Evolutionary conservation across 2,113 vertebrate species (phyloP).

Genomic region (Anolis carolinensis): DNA sequence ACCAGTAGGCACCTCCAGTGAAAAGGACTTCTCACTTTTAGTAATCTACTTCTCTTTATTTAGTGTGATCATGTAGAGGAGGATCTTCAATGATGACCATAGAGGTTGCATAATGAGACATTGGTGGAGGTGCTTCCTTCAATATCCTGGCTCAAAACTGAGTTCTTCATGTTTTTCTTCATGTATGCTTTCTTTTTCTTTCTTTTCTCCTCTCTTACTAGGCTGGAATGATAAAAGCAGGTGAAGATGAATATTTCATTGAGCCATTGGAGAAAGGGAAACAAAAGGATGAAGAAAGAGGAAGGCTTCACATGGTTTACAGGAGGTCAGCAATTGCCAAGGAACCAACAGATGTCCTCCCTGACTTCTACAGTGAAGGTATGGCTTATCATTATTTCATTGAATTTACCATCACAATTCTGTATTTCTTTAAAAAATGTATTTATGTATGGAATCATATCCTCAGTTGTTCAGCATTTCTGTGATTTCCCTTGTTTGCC

Average conservation of each 20-base stretch:
- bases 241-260: conserved; percentile 95
- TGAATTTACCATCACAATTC: fast-evolving
- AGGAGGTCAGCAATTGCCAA: conserved; percentile 83
- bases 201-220: conserved; percentile 60
- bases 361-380: conserved; percentile 79
- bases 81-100: no score
- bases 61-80: no score
- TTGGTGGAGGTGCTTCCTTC: no score
- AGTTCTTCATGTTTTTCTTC: neutral
- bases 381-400: neutral
- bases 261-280: conserved; percentile 93
- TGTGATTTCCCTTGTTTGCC: neutral
- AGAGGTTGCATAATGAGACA: no score
- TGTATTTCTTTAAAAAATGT: neutral
- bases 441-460: neutral
- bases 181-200: neutral
- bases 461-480: neutral
- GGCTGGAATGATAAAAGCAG: conserved; percentile 96
- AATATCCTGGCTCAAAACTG: no score
- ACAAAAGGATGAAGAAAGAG: conserved; percentile 89
- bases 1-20: no score
- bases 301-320: conserved; percentile 93
- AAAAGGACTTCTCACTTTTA: no score
- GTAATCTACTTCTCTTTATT: no score
- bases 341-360: conserved; percentile 57